Percentiles rank a stretch among this genome's conserved stretches.
These are phyloP conservation scores for Pterostichus madidus DNA, from an alignment of 2,888 invertebrate genomes.

Conservation along the genomic window DNA sequence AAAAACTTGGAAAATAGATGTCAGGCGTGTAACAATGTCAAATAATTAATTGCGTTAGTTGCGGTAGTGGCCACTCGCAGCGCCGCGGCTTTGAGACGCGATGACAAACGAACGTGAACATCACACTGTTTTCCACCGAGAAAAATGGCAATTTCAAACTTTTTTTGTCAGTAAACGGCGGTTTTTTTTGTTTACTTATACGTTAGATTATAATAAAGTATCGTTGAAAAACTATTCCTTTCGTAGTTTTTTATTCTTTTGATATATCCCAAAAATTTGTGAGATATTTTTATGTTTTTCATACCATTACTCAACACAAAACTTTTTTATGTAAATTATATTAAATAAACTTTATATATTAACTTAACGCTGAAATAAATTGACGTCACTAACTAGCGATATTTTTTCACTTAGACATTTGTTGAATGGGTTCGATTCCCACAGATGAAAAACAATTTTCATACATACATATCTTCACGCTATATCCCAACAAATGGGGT, in stretches of 20 bases:
- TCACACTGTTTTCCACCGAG: conserved; percentile 35
- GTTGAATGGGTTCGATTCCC: too few relatives aligned
- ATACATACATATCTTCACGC: too few relatives aligned
- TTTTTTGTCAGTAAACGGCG: conserved; percentile 44
- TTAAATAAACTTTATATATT: too few relatives aligned
- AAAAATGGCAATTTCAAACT: conserved; percentile 58
- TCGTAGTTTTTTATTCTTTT: neutral
- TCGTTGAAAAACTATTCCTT: conserved; percentile 33
- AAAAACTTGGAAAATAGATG: conserved; percentile 57
- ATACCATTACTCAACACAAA: too few relatives aligned
- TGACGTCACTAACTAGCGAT: too few relatives aligned
- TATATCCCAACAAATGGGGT: too few relatives aligned
- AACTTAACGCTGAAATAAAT: too few relatives aligned
- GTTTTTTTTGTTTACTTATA: conserved; percentile 36
- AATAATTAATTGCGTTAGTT: conserved; percentile 57
- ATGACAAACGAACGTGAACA: conserved; percentile 51
- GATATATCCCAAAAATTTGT: neutral
- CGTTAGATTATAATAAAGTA: conserved; percentile 36
- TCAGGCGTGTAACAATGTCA: conserved; percentile 50
- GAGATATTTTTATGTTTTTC: neutral
- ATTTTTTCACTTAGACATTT: too few relatives aligned
- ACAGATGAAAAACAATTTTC: too few relatives aligned
- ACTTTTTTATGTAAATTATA: too few relatives aligned
- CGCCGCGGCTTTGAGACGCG: neutral
- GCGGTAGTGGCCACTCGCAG: conserved; percentile 1